Base-by-base conservation (phyloP, 2,797 vertebrate species). In the Psittacula derbiana region DNA sequence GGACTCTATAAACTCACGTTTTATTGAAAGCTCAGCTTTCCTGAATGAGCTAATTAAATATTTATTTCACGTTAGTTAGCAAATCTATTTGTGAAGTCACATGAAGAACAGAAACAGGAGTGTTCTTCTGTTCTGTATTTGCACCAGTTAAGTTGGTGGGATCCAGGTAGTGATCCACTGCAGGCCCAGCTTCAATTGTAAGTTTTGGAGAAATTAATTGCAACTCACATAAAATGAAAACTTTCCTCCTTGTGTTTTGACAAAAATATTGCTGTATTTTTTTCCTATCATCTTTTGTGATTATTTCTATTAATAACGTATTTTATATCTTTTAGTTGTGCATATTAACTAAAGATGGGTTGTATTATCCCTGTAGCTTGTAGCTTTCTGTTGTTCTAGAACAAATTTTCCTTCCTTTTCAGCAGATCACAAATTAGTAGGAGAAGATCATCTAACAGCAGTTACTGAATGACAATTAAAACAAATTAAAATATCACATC, bases 401-500 rank as follows among this genome's bases (percentile, higher is more conserved):
- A 67, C 8, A 91, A n/a, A 1, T 79, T 81, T 86, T 73, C 12
- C 31, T 79, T 88, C 49, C 27, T 78, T 91, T 95, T 67, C 57
- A 88, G 30, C 13, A 69, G 31, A 72, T 50, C 14, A 10, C 50
- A 65, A 80, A 40, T 49, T n/a, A 58, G 43, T 53, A 67, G 13
- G 21, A 87, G 30, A 75, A 38, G 41, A 80, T 69, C 30, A 72
- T 62, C 65, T 83, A 87, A 57, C 12, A 70, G 24, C 11, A 72
- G 58, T 46, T 81, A 80, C 11, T 25, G 10, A 92, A 80, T 91
- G 24, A 83, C 58, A 91, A 92, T 78, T 69, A 69, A 94, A 89
- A 69, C 40, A 55, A 80, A 88, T 61, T 86, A 79, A 86, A 94
- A 66, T 52, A 80, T 43, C 16, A 36, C 19, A 75, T 72, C 36